Conservation (phyloP, 2,113 vertebrate genomes). For the Cyanoliseus patagonus region DNA sequence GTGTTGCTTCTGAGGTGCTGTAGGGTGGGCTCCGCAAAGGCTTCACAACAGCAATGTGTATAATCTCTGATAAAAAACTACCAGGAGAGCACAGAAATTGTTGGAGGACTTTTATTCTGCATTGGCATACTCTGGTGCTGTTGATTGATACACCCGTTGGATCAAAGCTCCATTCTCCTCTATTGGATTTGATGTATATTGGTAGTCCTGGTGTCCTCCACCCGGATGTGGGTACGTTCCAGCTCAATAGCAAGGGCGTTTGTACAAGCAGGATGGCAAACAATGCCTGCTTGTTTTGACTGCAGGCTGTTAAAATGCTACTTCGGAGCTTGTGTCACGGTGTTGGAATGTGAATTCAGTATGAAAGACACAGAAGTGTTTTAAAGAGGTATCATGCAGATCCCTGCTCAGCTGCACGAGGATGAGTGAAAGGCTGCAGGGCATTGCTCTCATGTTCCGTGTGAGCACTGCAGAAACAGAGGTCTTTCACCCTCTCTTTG, state of each 20-base stretch:
- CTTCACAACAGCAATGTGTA: not conserved
- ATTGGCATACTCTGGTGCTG: not conserved
- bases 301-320: not conserved
- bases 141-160: not conserved
- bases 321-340: slow-evolving; percentile 14
- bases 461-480: not conserved
- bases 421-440: not conserved
- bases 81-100: not conserved
- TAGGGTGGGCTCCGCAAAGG: not conserved
- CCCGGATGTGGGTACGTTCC: not conserved
- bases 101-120: not conserved
- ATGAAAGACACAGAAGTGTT: not conserved
- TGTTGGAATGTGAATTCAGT: slow-evolving; percentile 40
- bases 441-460: rapidly evolving
- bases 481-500: not conserved
- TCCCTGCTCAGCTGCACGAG: not conserved
- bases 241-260: not conserved
- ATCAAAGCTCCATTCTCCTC: not conserved
- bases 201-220: not conserved
- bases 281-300: slow-evolving; percentile 37
- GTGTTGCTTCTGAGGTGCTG: not conserved
- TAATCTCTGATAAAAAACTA: not conserved
- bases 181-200: not conserved
- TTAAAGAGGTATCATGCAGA: not conserved
- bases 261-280: slow-evolving; percentile 15